phyloP scores from a whole-genome alignment of 2,888 invertebrate species.

The Leucania comma region DNA sequence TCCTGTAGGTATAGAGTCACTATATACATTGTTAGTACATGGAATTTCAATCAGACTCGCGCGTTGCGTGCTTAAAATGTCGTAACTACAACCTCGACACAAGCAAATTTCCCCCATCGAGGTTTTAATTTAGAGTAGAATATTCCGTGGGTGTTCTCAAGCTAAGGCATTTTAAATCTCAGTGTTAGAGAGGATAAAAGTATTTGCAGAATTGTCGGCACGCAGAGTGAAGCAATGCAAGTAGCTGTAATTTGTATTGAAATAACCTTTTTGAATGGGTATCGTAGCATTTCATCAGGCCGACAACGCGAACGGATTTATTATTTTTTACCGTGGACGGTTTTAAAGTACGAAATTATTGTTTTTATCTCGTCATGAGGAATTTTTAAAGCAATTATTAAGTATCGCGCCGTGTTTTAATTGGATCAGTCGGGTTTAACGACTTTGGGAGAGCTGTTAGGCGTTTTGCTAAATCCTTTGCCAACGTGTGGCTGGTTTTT shows the following conservation, averaged over 20 bases:
- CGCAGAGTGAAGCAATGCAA: constrained; percentile 85
- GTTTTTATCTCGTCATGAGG: constrained; percentile 88
- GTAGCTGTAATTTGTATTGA: constrained; percentile 90
- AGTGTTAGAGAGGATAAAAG: constrained; percentile 84
- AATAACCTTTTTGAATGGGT: constrained; percentile 89
- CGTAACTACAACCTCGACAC: constrained; percentile 43
- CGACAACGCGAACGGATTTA: constrained; percentile 84
- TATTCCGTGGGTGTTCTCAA: constrained; percentile 42
- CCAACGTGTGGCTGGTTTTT: constrained; percentile 63
- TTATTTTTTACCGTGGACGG: constrained; percentile 87
- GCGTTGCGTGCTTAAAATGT: constrained; percentile 36
- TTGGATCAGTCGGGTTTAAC: constrained; percentile 88
- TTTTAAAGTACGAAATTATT: constrained; percentile 89
- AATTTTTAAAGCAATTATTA: constrained; percentile 90
- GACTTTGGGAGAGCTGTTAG: constrained; percentile 81
- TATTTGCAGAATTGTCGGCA: constrained; percentile 90
- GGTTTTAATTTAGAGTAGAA: constrained; percentile 37
- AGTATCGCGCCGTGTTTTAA: constrained; percentile 87
- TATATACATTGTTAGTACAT: constrained; percentile 88
- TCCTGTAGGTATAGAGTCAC: constrained; percentile 83
- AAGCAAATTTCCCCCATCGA: constrained; percentile 53
- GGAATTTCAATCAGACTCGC: constrained; percentile 89
- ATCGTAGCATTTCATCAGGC: constrained; percentile 88
- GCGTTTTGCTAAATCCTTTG: constrained; percentile 72
- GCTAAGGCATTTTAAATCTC: constrained; percentile 64